phyloP scores from a whole-genome alignment of 2,888 invertebrate genomes.

The Prosopocoilus inquinatus region DNA sequence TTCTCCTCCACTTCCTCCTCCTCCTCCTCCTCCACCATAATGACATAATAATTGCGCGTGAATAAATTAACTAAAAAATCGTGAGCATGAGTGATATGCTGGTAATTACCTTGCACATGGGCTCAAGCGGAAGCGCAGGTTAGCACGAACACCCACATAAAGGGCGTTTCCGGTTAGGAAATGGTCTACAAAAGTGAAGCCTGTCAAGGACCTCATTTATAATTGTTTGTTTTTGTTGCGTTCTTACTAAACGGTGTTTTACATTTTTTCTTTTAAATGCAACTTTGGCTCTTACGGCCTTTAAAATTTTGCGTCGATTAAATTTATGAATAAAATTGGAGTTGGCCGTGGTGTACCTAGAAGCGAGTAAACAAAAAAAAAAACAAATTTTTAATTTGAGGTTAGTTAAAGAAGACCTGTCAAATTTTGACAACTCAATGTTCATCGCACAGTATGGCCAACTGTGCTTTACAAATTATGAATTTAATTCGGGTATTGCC shows the following conservation, averaged over 20 bases:
- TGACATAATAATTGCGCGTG: conserved; percentile 42
- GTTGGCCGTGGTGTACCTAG: too few species aligned
- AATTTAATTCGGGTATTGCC: too few species aligned
- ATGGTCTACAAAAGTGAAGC: conserved; percentile 47
- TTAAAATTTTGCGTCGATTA: too few species aligned
- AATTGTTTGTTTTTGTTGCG: conserved; percentile 14
- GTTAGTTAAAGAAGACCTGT: too few species aligned
- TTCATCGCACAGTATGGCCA: too few species aligned
- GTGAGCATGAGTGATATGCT: conserved; percentile 36
- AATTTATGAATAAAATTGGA: too few species aligned
- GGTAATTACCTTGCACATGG: conserved; percentile 39
- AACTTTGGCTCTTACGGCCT: too few species aligned
- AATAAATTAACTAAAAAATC: conserved; percentile 40
- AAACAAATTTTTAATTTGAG: too few species aligned
- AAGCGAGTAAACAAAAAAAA: too few species aligned
- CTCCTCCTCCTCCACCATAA: conserved; percentile 22
- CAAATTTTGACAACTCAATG: too few species aligned
- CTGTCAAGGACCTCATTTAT: conserved; percentile 31
- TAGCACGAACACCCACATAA: conserved; percentile 51
- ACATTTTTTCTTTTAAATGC: neutral
- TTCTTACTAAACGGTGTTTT: neutral
- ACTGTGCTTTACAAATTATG: too few species aligned
- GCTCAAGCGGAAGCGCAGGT: conserved; percentile 47
- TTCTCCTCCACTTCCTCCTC: too few species aligned
- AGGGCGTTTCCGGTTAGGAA: conserved; percentile 49